phyloP scores from a whole-genome alignment of 2,888 invertebrate species.

The Lepidochrysops patricia region DNA sequence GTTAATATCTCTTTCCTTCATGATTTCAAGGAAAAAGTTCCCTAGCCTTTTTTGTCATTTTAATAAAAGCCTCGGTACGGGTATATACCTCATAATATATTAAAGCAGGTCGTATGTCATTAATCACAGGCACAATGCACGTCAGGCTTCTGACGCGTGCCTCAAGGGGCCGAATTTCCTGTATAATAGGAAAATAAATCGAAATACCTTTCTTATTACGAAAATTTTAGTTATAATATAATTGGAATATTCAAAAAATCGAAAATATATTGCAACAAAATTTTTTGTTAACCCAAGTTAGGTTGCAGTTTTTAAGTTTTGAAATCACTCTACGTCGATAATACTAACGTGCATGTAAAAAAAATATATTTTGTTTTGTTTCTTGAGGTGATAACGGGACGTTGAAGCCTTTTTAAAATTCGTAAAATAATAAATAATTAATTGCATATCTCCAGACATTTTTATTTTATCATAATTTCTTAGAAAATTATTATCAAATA shows the following conservation, averaged over 20 bases:
- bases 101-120: slow-evolving; percentile 60
- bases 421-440: too few species aligned
- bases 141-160: slow-evolving; percentile 56
- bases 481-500: too few species aligned
- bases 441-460: too few species aligned
- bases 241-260: not conserved
- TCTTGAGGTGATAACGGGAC: too few species aligned
- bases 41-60: slow-evolving; percentile 3
- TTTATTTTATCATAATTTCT: too few species aligned
- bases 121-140: slow-evolving; percentile 68
- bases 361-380: too few species aligned
- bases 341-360: too few species aligned
- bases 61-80: slow-evolving; percentile 26
- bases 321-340: too few species aligned
- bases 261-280: not conserved
- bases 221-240: not conserved
- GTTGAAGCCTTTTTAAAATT: too few species aligned
- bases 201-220: slow-evolving; percentile 35
- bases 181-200: slow-evolving; percentile 63
- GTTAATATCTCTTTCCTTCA: not conserved
- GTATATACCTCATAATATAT: slow-evolving; percentile 8
- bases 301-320: too few species aligned
- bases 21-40: not conserved
- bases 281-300: too few species aligned
- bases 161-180: slow-evolving; percentile 58